These are phyloP conservation scores for Glossophaga mutica DNA, from an alignment of 2,797 vertebrate species.

Conservation along the genomic window DNA sequence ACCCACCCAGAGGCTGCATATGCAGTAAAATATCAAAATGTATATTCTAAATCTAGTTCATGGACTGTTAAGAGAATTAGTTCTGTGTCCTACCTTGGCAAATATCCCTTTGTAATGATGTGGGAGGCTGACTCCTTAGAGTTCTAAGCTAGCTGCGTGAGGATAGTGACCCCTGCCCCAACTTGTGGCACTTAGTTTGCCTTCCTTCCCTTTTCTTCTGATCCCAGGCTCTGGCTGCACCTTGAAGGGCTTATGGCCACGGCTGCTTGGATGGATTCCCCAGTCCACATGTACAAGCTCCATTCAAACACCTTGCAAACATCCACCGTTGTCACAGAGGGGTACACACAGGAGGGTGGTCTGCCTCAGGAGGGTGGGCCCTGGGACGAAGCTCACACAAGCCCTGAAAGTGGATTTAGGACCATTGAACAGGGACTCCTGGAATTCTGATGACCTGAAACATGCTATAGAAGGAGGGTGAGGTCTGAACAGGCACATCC, in stretches of 20 bases:
- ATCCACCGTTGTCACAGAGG: too few relatives aligned
- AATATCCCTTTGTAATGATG: not conserved
- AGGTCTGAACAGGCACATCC: not conserved
- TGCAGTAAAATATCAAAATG: not conserved
- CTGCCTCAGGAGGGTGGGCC: not conserved
- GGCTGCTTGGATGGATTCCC: not conserved
- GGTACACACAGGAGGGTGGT: rapidly evolving
- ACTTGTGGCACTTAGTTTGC: not conserved
- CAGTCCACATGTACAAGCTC: not conserved
- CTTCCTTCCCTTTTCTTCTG: not conserved
- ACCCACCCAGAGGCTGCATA: not conserved
- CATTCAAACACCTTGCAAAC: not conserved
- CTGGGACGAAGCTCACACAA: not conserved
- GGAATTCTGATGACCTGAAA: not conserved
- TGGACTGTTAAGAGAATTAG: not conserved
- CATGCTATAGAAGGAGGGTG: not conserved
- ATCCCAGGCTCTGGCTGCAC: not conserved
- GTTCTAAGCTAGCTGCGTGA: not conserved
- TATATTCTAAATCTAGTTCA: not conserved
- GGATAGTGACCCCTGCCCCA: not conserved
- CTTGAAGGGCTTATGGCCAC: not conserved
- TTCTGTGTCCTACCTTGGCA: not conserved
- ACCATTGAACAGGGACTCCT: not conserved
- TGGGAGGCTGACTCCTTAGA: not conserved
- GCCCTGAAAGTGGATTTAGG: not conserved